Conservation (phyloP, 1,140 invertebrate genomes). For the Papilio dardanus region DNA sequence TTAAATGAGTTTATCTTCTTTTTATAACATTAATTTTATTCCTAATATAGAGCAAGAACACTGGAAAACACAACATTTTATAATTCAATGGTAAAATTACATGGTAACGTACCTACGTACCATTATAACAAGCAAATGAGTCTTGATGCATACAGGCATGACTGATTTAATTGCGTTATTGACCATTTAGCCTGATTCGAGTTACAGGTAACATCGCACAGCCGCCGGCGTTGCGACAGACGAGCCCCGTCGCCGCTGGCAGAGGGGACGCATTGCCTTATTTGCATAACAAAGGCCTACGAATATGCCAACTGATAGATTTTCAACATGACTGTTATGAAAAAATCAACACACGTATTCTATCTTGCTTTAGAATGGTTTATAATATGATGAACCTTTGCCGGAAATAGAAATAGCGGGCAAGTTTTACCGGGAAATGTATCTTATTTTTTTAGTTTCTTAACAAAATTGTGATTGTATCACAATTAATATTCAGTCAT, state of each 20-base stretch:
- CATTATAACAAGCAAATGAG: constrained; percentile 35
- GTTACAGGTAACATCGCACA: constrained; percentile 62
- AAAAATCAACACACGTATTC: constrained; percentile 10
- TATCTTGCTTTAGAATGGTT: not conserved
- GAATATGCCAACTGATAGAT: constrained; percentile 43
- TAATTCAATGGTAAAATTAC: not conserved
- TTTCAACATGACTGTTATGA: constrained; percentile 30
- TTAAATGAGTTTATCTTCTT: too few species aligned
- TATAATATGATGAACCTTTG: not conserved
- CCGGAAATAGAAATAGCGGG: not conserved
- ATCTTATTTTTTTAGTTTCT: not conserved
- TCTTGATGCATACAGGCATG: constrained; percentile 46
- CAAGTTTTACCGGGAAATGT: not conserved
- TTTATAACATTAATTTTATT: too few species aligned
- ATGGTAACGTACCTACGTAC: not conserved
- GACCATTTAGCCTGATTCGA: constrained; percentile 59
- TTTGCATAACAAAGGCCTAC: constrained; percentile 64
- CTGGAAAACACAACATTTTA: not conserved
- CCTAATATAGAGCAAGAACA: not conserved
- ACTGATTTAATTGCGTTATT: constrained; percentile 51
- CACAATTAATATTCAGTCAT: too few species aligned
- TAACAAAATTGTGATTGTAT: not conserved
- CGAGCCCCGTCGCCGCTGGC: constrained; percentile 46
- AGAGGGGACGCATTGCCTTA: constrained; percentile 52
- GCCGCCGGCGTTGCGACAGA: constrained; percentile 60